phyloP scores from a whole-genome alignment of 1,140 invertebrate genomes.

The Bombus soroeensis region DNA sequence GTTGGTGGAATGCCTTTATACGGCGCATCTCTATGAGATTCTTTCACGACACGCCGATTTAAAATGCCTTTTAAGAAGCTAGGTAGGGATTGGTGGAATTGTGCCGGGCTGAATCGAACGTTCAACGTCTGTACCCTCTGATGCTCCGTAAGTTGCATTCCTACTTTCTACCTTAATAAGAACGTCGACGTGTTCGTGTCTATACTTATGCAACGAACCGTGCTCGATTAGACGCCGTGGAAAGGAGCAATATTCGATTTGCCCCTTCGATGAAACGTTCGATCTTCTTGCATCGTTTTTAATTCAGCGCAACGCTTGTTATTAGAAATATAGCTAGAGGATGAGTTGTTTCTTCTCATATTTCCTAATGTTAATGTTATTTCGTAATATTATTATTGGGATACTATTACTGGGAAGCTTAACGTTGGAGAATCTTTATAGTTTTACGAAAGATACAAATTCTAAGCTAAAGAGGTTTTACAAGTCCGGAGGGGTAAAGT shows the following conservation, averaged over 20 bases:
- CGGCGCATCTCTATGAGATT: conserved; percentile 81
- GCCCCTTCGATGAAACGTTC: background rate
- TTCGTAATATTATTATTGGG: too few species aligned
- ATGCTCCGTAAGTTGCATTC: conserved; percentile 64
- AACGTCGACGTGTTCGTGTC: conserved; percentile 28
- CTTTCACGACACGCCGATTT: conserved; percentile 81
- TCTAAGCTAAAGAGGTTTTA: too few species aligned
- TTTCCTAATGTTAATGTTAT: too few species aligned
- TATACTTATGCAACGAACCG: conserved; percentile 54
- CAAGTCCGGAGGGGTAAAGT: too few species aligned
- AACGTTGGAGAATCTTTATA: too few species aligned
- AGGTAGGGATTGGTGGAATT: conserved; percentile 68
- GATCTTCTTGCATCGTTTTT: background rate
- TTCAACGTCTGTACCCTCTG: conserved; percentile 59
- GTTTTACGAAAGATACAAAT: too few species aligned
- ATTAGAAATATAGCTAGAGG: background rate
- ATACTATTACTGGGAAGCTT: too few species aligned
- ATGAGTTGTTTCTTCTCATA: too few species aligned
- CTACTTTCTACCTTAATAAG: conserved; percentile 64
- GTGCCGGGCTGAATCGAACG: conserved; percentile 67
- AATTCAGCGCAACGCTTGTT: background rate
- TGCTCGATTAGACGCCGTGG: conserved; percentile 38
- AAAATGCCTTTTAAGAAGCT: conserved; percentile 80
- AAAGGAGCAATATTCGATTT: conserved; percentile 55
- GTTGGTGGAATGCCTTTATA: conserved; percentile 80